These are phyloP conservation scores for Meloidogyne floridensis DNA, from an alignment of 1,140 invertebrate genomes.

Conservation along the genomic window DNA sequence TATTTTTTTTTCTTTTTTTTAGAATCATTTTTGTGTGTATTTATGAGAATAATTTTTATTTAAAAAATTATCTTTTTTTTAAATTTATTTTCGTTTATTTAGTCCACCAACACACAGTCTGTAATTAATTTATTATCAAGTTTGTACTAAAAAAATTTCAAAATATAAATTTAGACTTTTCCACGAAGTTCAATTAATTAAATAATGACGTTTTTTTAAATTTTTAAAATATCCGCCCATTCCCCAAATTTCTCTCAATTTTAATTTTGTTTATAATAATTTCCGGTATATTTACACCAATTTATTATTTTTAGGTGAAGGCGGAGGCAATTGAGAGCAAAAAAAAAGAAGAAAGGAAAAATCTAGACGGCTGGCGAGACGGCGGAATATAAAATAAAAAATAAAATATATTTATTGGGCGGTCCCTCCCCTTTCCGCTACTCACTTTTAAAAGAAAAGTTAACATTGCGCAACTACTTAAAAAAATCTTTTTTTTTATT, in stretches of 20 bases:
- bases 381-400: not conserved
- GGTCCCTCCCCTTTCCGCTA: not conserved
- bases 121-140: too few relatives aligned
- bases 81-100: too few relatives aligned
- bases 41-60: too few relatives aligned
- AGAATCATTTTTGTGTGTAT: too few relatives aligned
- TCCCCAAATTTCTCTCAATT: not conserved
- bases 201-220: not conserved
- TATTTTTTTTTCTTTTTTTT: too few relatives aligned
- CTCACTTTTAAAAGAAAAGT: not conserved
- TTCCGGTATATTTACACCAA: not conserved
- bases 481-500: too few relatives aligned
- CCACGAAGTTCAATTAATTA: not conserved
- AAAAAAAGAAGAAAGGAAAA: not conserved
- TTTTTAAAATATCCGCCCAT: not conserved
- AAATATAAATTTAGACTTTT: too few relatives aligned
- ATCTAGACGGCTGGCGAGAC: not conserved
- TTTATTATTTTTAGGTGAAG: not conserved
- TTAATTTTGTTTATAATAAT: constrained; percentile 3
- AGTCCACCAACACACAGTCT: too few relatives aligned
- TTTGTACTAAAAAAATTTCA: too few relatives aligned
- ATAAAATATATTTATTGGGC: constrained; percentile 5
- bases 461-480: not conserved
- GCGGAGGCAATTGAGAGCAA: not conserved
- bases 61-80: too few relatives aligned